Evolutionary conservation across 1,140 invertebrate species (phyloP).

Genomic region (Lucilia cuprina): DNA sequence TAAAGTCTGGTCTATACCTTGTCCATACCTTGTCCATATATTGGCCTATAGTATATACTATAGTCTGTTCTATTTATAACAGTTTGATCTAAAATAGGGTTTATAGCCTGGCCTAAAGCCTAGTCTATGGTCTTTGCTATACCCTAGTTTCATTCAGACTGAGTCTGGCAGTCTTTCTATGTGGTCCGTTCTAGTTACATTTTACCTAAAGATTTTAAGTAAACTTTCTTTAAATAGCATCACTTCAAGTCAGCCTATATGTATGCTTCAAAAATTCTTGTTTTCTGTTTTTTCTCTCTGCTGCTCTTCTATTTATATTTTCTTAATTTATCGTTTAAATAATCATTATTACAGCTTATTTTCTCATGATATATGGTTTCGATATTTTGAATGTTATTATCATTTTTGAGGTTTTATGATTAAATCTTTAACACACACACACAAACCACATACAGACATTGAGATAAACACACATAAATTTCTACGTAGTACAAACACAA

Average conservation of each 20-base stretch:
- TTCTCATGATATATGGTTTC: background rate
- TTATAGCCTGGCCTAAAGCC: no score
- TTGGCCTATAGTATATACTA: no score
- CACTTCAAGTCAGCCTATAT: background rate
- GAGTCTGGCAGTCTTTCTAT: no score
- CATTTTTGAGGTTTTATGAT: background rate
- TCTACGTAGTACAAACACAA: background rate
- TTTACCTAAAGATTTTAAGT: no score
- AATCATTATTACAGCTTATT: background rate
- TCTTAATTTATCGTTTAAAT: constrained; percentile 1
- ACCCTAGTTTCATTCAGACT: no score
- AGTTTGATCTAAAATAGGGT: no score
- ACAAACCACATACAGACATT: background rate
- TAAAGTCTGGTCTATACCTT: no score
- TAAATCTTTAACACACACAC: background rate
- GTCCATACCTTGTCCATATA: no score
- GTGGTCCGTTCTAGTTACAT: no score
- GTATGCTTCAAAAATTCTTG: background rate
- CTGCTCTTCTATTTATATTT: background rate
- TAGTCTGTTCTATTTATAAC: no score
- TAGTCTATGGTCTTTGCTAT: no score
- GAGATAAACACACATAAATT: background rate
- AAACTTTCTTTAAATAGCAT: no score
- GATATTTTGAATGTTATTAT: background rate
- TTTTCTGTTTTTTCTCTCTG: background rate